Evolutionary conservation across 2,113 vertebrate genomes (phyloP).

Genomic region (Psammodynastes pulverulentus): DNA sequence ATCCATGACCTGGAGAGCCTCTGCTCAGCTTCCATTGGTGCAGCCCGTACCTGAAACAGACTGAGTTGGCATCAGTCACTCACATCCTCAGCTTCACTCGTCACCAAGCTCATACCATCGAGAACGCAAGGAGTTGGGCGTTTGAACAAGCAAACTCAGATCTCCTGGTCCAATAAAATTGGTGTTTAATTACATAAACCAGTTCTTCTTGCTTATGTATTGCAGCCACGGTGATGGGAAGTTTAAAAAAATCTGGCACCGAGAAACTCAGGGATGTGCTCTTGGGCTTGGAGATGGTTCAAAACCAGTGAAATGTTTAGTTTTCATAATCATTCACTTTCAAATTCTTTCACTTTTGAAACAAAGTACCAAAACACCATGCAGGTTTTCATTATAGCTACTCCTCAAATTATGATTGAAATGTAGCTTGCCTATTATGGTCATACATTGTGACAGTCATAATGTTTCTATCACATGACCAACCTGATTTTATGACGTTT

Average conservation of each 20-base stretch:
- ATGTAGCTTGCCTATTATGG: not conserved
- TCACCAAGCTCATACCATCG: not conserved
- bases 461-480: not conserved
- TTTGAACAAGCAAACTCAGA: not conserved
- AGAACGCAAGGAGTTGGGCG: not conserved
- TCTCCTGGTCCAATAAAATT: slow-evolving; percentile 36
- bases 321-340: no score
- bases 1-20: not conserved
- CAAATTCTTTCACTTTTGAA: not conserved
- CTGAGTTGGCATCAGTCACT: not conserved
- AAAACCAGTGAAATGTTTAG: not conserved
- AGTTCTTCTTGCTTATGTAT: not conserved
- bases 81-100: not conserved
- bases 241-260: slow-evolving; percentile 30
- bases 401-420: not conserved
- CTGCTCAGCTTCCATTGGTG: not conserved
- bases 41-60: not conserved
- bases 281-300: not conserved
- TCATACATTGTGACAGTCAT: not conserved
- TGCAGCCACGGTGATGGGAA: slow-evolving; percentile 18
- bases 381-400: not conserved
- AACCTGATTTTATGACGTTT: not conserved
- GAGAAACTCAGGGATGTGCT: not conserved
- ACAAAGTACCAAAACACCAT: not conserved
- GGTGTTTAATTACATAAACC: slow-evolving; percentile 52